A percentile compares a stretch with the other conserved stretches of the same genome.
These are phyloP conservation scores for Zosterops lateralis DNA, from an alignment of 2,113 vertebrate species.

Conservation along the genomic window DNA sequence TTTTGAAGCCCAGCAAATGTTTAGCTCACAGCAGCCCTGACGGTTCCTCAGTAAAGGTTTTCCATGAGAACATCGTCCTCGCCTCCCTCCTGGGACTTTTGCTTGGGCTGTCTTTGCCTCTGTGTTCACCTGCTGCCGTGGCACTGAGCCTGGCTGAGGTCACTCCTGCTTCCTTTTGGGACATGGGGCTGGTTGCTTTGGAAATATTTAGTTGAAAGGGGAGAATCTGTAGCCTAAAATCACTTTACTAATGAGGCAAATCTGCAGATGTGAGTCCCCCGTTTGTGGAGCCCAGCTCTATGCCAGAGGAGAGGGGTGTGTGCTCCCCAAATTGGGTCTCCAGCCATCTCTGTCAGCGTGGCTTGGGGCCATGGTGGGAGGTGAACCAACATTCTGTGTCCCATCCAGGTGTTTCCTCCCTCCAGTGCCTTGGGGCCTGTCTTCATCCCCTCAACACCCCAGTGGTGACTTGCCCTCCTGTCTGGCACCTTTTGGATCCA, in stretches of 20 bases:
- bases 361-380: neutral
- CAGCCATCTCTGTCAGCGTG: neutral
- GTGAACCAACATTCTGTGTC: neutral
- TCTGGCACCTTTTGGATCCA: neutral
- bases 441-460: neutral
- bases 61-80: neutral
- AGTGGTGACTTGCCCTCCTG: rapidly evolving
- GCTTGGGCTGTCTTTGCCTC: neutral
- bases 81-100: neutral
- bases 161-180: neutral
- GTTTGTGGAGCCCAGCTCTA: neutral
- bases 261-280: neutral
- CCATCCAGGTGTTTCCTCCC: neutral
- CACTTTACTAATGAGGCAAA: conserved; percentile 5
- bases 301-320: neutral
- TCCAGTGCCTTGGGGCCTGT: rapidly evolving
- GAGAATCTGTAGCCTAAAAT: neutral
- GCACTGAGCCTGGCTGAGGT: neutral
- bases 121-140: neutral
- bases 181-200: neutral
- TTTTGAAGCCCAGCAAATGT: neutral
- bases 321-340: neutral
- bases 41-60: neutral
- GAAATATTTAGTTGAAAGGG: neutral
- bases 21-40: neutral